Evolutionary conservation across 2,888 invertebrate genomes (phyloP).

Genomic region (Corythucha ciliata): DNA sequence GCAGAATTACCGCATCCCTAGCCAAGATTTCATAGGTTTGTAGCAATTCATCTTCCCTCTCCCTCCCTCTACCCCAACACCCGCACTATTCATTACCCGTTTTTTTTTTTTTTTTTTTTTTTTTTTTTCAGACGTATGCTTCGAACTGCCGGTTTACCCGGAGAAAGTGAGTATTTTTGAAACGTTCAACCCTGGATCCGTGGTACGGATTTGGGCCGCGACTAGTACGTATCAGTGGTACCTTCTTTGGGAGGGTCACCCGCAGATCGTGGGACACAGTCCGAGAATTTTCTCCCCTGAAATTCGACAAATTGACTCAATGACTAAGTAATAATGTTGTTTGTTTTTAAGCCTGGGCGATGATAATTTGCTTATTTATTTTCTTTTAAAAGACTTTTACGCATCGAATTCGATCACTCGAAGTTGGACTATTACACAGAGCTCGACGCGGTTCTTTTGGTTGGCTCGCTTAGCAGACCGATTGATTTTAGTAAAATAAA

Average conservation of each 20-base stretch:
- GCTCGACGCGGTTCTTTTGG: slow-evolving; percentile 72
- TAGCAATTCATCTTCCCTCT: slow-evolving; percentile 20
- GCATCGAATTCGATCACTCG: slow-evolving; percentile 78
- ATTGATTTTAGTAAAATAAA: slow-evolving; percentile 25
- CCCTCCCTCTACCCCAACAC: not conserved
- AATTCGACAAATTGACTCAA: slow-evolving; percentile 49
- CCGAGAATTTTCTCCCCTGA: slow-evolving; percentile 70
- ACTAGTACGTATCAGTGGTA: slow-evolving; percentile 51
- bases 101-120: slow-evolving; percentile 13
- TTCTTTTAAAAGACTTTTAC: slow-evolving; percentile 44
- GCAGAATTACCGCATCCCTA: slow-evolving; percentile 57
- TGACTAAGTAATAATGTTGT: slow-evolving; percentile 47
- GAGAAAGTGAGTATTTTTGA: slow-evolving; percentile 66
- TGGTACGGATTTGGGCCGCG: slow-evolving; percentile 69
- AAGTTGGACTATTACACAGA: slow-evolving; percentile 76
- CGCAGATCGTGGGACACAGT: slow-evolving; percentile 50
- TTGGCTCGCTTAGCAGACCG: slow-evolving; percentile 47
- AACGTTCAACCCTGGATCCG: slow-evolving; percentile 76
- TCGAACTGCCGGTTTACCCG: slow-evolving; percentile 58
- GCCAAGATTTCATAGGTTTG: slow-evolving; percentile 74
- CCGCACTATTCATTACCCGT: not conserved
- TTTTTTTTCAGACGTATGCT: slow-evolving; percentile 50
- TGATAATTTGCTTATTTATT: slow-evolving; percentile 9
- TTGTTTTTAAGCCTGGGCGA: no score
- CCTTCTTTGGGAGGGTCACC: slow-evolving; percentile 65